phyloP scores from a whole-genome alignment of 2,888 invertebrate species.

The Hartigia nigra region DNA sequence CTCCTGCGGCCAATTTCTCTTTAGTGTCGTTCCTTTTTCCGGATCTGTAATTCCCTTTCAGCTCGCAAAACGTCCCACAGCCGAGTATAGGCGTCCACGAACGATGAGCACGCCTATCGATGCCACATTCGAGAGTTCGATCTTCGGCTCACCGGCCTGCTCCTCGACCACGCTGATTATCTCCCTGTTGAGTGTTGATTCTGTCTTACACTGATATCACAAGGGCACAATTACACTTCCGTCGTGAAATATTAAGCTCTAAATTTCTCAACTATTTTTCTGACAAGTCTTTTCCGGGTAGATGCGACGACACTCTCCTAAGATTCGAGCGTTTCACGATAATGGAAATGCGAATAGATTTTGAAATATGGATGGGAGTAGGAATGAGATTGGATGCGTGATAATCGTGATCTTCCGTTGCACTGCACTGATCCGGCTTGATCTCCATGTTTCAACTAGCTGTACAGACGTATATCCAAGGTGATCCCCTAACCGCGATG shows the following conservation, averaged over 20 bases:
- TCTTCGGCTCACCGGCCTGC: slow-evolving; percentile 6
- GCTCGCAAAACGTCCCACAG: not conserved
- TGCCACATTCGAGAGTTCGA: not conserved
- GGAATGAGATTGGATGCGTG: not conserved
- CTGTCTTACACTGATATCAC: not conserved
- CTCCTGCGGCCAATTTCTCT: not conserved
- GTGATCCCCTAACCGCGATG: not conserved
- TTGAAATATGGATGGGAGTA: not conserved
- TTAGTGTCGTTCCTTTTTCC: not conserved
- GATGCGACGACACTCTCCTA: not conserved
- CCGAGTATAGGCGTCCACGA: not conserved
- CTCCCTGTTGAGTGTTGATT: not conserved
- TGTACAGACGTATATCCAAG: not conserved
- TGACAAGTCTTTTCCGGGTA: not conserved
- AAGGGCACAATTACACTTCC: not conserved
- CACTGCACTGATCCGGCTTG: not conserved
- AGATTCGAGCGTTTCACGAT: not conserved
- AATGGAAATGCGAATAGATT: not conserved
- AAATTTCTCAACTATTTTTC: not conserved
- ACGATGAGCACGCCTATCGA: not conserved
- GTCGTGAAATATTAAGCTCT: not conserved
- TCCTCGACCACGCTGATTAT: slow-evolving; percentile 15
- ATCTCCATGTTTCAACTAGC: not conserved
- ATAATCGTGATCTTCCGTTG: not conserved
- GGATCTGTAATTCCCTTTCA: not conserved